Evolutionary conservation across 2,113 vertebrate genomes (phyloP), one percentile per base, ranked within the genome.

Genomic region (Seriola quinqueradiata): DNA sequence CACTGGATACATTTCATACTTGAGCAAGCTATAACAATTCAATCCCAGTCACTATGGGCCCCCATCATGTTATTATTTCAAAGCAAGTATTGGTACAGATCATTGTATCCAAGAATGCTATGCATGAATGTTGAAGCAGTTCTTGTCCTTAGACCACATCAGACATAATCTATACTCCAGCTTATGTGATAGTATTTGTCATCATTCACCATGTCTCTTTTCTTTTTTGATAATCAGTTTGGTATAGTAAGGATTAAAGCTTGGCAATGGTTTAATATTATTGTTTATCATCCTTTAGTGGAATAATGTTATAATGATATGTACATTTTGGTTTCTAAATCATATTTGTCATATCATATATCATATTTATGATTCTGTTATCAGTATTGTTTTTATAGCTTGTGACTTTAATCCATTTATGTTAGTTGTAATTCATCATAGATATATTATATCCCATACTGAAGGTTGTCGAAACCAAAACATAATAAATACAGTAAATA

Each of bases 1-100:
- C 86, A 28, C 40, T 83, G 85, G 79, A 88, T 81, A n/a, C 75
- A 82, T 81, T 86, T 89, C 74, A 81, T 83, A 76, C 66, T 78
- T 19, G 38, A 83, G 83, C 60, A 78, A 36, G 50, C 66, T 68
- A 44, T 9, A 85, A 87, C 80, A 83, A 71, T 90, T 81, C 75
- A 77, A 23, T 82, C 79, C 63, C 42, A 16, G 11, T 77, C 67
- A 65, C 77, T 38, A 46, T 28, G 58, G 70, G 69, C 48, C 64
- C 57, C 64, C 63, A 8, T 59, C 44, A 52, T 58, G 63, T 44
- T 68, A 50, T 80, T 82, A 60, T 75, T 72, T 78, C 54, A 14
- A 50, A 55, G 58, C 74, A 34, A 61, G 52, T 52, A 67, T 67
- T 58, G 63, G 38, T 54, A 67, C 50, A 70, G 67, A 61, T 28